These are phyloP conservation scores for Acrocephalus scirpaceus DNA, from an alignment of 2,797 vertebrate species.

Conservation along the genomic window DNA sequence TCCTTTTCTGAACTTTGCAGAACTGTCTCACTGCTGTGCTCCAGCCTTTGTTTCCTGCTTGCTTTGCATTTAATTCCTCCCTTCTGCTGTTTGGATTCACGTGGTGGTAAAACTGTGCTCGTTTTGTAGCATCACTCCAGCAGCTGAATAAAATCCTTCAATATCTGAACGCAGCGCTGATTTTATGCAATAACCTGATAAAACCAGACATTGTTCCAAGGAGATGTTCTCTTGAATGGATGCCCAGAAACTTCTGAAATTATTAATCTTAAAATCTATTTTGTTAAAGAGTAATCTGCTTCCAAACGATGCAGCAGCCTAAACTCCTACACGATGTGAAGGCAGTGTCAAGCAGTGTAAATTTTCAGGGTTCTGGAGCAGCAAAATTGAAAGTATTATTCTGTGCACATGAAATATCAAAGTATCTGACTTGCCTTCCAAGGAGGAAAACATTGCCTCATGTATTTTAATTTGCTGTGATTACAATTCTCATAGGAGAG, in stretches of 20 bases:
- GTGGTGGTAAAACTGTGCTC: neutral
- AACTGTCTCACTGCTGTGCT: neutral
- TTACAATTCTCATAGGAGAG: neutral
- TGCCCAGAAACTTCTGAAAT: neutral
- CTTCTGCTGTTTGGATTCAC: neutral
- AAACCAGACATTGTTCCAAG: neutral
- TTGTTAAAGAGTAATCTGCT: neutral
- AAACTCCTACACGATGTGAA: neutral
- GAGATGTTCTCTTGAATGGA: neutral
- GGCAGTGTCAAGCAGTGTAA: neutral
- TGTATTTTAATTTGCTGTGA: neutral
- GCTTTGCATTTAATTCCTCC: neutral
- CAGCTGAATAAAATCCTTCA: neutral
- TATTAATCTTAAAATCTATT: neutral
- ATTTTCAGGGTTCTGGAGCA: neutral
- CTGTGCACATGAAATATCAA: neutral
- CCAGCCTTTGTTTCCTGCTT: neutral
- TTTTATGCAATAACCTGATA: neutral
- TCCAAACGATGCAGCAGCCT: neutral
- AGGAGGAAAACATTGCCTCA: neutral
- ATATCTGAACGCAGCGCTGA: neutral
- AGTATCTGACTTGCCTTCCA: neutral
- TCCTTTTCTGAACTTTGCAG: neutral
- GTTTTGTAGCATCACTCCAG: neutral
- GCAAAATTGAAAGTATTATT: neutral